Base-by-base conservation (phyloP, 2,797 vertebrate genomes). In the Phataginus tetradactyla region DNA sequence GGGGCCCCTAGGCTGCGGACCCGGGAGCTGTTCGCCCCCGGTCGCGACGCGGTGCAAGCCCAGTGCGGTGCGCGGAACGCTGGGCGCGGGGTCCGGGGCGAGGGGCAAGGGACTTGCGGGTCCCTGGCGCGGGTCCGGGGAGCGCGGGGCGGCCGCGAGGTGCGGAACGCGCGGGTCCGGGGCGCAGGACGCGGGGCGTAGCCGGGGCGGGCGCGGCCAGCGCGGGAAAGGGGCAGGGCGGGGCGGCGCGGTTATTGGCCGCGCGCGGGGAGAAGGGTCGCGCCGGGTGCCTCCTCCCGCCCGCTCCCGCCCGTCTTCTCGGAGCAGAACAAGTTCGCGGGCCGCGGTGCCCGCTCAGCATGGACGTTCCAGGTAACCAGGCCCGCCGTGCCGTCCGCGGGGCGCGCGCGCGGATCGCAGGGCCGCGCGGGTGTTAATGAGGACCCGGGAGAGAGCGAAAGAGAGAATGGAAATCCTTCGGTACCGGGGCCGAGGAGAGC, bases 291-390 rank as follows among this genome's bases (percentile, higher is more conserved):
- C 98, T 98, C 98, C 98, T 98, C 97, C 98, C 92, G 97, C 96
- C 98, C 98, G 98, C 98, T 98, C 98, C 98, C 96, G 97, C 98
- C 98, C 98, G 94, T 97, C 98, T 99, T 98, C 97, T 98, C 98
- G 97, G 89, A 98, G 98, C 98, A 94, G 98, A 98, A 97, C 98
- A 98, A 98, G 97, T 99, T 98, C 98, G 98, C 98, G 98, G 97
- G 98, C 97, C 94, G 97, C 95, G 57, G 97, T 95, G 97, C 98
- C 79, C 95, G 98, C 98, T 91, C 83, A 77, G 78, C 98, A 99
- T 99, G 99, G 99, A 99, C 90, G 97, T 97, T 97, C 97, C 99
- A 99, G 99, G 99, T 99, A 99, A 98, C 94, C 45, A 11, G 45
- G 45, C 45, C 45, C 45, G 45, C 45, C 45, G 2, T 39, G 85